Evolutionary conservation across 2,797 vertebrate genomes (phyloP).

Genomic region (Chaetodon trifasciatus): DNA sequence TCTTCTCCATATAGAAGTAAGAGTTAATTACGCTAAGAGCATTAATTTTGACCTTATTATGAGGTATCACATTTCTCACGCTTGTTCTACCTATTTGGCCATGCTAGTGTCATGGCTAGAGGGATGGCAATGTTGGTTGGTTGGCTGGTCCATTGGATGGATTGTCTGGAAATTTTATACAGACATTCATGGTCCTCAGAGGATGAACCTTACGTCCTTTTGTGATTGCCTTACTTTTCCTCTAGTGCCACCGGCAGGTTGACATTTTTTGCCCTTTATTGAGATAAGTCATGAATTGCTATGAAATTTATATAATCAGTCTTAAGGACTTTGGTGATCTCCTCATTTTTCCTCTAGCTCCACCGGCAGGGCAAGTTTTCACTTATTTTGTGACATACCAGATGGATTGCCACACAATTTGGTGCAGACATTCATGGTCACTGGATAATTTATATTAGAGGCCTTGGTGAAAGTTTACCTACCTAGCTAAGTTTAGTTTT

Average conservation of each 20-base stretch:
- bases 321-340: too few species aligned
- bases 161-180: not conserved
- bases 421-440: not conserved
- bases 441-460: too few species aligned
- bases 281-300: not conserved
- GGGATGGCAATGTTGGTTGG: not conserved
- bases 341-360: too few species aligned
- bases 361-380: too few species aligned
- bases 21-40: slow-evolving; percentile 20
- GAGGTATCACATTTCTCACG: not conserved
- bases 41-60: not conserved
- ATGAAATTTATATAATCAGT: not conserved
- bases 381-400: too few species aligned
- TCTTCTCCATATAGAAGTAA: slow-evolving; percentile 9
- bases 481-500: too few species aligned
- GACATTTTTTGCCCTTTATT: not conserved
- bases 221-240: not conserved
- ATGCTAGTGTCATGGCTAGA: not conserved
- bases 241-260: not conserved
- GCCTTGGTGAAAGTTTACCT: too few species aligned
- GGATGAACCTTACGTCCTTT: not conserved
- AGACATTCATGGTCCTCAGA: not conserved
- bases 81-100: not conserved
- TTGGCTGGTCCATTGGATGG: not conserved
- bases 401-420: too few species aligned